Evolutionary conservation across 2,888 invertebrate genomes (phyloP).

Genomic region (Apamea epomidion): DNA sequence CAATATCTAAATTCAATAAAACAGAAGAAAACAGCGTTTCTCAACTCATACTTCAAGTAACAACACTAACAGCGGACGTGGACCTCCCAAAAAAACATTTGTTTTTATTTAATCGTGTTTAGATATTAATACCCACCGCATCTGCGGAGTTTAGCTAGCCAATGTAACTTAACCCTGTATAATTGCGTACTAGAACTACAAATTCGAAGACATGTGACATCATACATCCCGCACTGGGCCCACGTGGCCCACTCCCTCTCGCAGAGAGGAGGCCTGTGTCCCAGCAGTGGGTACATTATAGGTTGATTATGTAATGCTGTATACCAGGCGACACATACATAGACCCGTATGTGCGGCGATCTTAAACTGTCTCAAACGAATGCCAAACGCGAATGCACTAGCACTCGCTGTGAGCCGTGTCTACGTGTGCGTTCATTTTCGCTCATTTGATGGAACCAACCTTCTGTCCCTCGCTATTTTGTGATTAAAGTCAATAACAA

Average conservation of each 20-base stretch:
- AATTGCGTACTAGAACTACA: no score
- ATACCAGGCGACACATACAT: neutral
- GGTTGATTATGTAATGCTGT: no score
- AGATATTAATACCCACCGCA: neutral
- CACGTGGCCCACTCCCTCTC: no score
- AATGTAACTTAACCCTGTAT: neutral
- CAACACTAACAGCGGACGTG: neutral
- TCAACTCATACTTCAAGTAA: neutral
- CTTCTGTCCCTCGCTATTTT: neutral
- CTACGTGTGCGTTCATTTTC: neutral
- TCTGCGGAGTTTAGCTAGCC: neutral
- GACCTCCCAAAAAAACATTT: neutral
- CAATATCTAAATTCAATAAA: neutral
- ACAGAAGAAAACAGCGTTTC: neutral
- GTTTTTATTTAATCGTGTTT: neutral
- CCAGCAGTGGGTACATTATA: no score
- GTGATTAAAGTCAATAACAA: constrained; percentile 35
- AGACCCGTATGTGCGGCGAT: neutral
- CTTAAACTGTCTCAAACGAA: neutral
- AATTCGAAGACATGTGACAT: no score
- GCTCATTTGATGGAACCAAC: neutral
- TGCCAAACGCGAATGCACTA: neutral
- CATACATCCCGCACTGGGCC: no score
- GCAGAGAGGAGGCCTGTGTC: no score
- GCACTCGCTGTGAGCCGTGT: neutral